Conservation (phyloP, 2,797 vertebrate species). For the Caiman crocodilus region DNA sequence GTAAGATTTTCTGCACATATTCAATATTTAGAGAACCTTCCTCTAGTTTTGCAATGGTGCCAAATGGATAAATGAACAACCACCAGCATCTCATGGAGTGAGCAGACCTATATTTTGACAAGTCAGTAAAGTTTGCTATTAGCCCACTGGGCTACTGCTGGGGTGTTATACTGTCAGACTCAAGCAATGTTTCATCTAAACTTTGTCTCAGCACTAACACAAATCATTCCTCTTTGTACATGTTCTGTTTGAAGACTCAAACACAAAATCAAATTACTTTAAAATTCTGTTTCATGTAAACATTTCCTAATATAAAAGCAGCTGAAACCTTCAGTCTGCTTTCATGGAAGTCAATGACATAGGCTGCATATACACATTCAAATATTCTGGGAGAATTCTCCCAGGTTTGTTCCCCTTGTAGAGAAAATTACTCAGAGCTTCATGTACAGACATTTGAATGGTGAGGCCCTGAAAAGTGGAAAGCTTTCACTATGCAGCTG, state of each 20-base stretch:
- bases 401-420: too few species aligned
- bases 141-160: neutral
- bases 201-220: neutral
- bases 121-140: neutral
- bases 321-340: neutral
- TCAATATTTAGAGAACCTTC: neutral
- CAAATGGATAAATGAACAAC: too few species aligned
- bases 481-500: too few species aligned
- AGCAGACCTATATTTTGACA: neutral
- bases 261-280: neutral
- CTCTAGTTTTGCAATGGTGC: neutral
- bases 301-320: constrained; percentile 30
- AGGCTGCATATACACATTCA: neutral
- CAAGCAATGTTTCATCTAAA: neutral
- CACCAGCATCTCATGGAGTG: neutral
- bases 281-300: constrained; percentile 19
- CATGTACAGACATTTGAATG: too few species aligned
- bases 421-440: too few species aligned
- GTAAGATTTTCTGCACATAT: neutral
- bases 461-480: too few species aligned
- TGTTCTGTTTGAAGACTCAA: neutral
- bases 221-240: constrained; percentile 13
- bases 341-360: constrained; percentile 6
- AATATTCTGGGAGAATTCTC: too few species aligned
- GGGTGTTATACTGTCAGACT: neutral